Evolutionary conservation across 2,888 invertebrate species (phyloP), one percentile per base, ranked within the genome.

Genomic region (Hylaea fasciaria): DNA sequence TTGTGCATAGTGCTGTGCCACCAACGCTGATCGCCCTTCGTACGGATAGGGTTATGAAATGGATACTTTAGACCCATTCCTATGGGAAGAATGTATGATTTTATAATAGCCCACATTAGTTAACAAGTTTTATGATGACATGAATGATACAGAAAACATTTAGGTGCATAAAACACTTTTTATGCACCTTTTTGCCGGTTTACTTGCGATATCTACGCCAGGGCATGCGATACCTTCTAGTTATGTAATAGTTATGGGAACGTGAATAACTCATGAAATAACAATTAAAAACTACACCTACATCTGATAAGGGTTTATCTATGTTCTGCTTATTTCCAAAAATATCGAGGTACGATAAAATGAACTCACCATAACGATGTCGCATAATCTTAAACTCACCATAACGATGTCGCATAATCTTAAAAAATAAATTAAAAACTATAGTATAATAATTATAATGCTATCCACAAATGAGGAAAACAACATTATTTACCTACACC

Each of bases 111-210:
- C 78, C 70, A 71, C 69, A 74, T 83, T 73, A 80, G 75, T 83
- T 84, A 83, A 82, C 80, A 73, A 66, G 69, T 82, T 87, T 87
- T 86, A 87, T 83, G 80, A 72, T 70, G 40, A 69, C 67, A 58
- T 64, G 66, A 62, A 68, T 68, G 69, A 71, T 64, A 66, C 61
- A 65, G 54, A n/a, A n/a, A n/a, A 55, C 64, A 64, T 58, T 54
- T n/a, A n/a, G n/a, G n/a, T n/a, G 51, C 51, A 49, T 47, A 41
- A 59, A 66, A 55, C 54, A 64, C 56, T 62, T 62, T 62, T 51
- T 16, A 32, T 43, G 13, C 17, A 43, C 43, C 17, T 9, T 16
- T 12, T 43, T 32, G 1, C 7, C 16, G 17, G 13, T 13, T 13
- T 13, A 28, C 29, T 45, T 45, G 29, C 45, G 29, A 22, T 28